phyloP scores from a whole-genome alignment of 2,113 vertebrate species.

The Turnix velox region DNA sequence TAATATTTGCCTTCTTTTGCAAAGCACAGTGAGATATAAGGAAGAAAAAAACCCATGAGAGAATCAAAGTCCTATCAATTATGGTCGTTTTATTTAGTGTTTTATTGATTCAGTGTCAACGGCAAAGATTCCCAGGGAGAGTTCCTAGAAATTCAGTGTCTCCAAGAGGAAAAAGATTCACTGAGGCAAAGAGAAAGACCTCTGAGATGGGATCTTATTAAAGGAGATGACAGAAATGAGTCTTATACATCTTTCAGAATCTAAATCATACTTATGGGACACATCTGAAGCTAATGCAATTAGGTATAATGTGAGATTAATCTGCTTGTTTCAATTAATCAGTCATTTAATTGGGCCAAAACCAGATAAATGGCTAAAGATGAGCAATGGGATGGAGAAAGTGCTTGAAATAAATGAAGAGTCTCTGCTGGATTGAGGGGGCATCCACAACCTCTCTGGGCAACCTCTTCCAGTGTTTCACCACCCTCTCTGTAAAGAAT shows the following conservation, averaged over 20 bases:
- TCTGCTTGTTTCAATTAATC: conserved; percentile 32
- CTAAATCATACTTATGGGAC: conserved; percentile 35
- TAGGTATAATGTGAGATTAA: conserved; percentile 41
- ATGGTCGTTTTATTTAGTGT: not conserved
- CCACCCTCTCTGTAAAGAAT: no score
- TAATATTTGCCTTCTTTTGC: not conserved
- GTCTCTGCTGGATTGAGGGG: no score
- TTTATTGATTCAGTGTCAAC: not conserved
- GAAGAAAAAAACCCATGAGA: not conserved
- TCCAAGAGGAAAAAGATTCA: not conserved
- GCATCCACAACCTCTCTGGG: no score
- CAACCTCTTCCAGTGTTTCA: no score
- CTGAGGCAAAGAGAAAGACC: not conserved
- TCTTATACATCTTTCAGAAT: conserved; percentile 5
- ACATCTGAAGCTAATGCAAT: conserved; percentile 40
- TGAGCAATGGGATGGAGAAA: not conserved
- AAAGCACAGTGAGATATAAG: not conserved
- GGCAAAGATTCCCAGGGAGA: not conserved
- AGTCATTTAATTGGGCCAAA: not conserved
- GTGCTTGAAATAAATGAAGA: not conserved
- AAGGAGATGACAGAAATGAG: not conserved
- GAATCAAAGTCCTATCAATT: not conserved
- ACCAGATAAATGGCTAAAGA: not conserved
- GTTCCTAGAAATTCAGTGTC: not conserved
- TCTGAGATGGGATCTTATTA: not conserved